Conservation (phyloP, 2,113 vertebrate species). For the Cyprinodon brontotheroides region DNA sequence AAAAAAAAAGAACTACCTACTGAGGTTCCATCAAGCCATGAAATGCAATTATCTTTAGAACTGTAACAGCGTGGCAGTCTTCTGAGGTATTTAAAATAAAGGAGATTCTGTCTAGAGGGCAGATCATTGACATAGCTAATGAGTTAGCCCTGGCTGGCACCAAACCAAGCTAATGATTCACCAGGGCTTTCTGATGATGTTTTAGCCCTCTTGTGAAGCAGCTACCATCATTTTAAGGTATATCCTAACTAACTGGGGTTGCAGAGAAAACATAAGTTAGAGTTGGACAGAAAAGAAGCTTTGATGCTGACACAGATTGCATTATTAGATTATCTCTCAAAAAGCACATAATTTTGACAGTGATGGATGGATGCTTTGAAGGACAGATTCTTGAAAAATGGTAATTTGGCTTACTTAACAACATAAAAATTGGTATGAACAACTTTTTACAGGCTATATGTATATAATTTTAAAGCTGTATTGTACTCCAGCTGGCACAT, state of each 20-base stretch:
- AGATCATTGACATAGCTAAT: slow-evolving; percentile 60
- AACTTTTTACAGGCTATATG: neutral
- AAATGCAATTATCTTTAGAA: slow-evolving; percentile 58
- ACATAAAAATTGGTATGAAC: neutral
- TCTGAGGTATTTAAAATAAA: slow-evolving; percentile 56
- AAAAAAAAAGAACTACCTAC: slow-evolving; percentile 28
- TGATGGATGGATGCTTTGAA: slow-evolving; percentile 46
- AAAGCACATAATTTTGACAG: slow-evolving; percentile 38
- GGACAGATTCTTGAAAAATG: neutral
- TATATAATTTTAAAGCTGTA: too few relatives aligned
- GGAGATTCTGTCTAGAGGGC: slow-evolving; percentile 56
- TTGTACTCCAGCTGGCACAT: too few relatives aligned
- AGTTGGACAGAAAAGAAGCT: neutral
- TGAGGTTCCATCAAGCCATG: slow-evolving; percentile 41
- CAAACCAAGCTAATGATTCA: slow-evolving; percentile 64
- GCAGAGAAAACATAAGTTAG: slow-evolving; percentile 1
- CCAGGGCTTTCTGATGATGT: slow-evolving; percentile 41
- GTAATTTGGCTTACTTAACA: slow-evolving; percentile 14
- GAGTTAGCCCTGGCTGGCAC: slow-evolving; percentile 55
- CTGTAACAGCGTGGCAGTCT: slow-evolving; percentile 32
- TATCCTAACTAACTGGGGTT: neutral
- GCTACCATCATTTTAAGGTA: slow-evolving; percentile 33
- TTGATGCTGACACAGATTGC: slow-evolving; percentile 14
- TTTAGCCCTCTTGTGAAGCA: slow-evolving; percentile 24
- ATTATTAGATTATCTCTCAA: slow-evolving; percentile 46